phyloP scores from a whole-genome alignment of 1,140 invertebrate genomes.

The Aethina tumida region DNA sequence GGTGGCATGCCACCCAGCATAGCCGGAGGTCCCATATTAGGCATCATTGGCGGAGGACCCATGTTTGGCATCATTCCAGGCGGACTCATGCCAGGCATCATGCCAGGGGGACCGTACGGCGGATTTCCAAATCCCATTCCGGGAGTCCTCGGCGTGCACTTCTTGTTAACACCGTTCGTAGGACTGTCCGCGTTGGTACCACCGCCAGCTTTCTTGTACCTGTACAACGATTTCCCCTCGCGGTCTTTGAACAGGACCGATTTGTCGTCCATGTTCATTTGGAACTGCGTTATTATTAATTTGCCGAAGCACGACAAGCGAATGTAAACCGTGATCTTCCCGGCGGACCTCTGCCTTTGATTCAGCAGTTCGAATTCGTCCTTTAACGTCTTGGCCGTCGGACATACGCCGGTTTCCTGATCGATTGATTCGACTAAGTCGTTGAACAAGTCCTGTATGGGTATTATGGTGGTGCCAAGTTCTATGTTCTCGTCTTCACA shows the following conservation, averaged over 20 bases:
- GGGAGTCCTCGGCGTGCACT: too few relatives aligned
- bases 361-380: slow-evolving; percentile 44
- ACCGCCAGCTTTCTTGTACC: slow-evolving; percentile 27
- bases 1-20: not conserved
- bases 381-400: slow-evolving; percentile 41
- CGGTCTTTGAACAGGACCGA: slow-evolving; percentile 34
- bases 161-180: too few relatives aligned
- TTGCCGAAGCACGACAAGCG: slow-evolving; percentile 54
- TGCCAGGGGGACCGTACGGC: too few relatives aligned
- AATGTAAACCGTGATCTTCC: slow-evolving; percentile 44
- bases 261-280: slow-evolving; percentile 38
- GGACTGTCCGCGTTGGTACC: slow-evolving; percentile 11
- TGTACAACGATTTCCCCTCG: slow-evolving; percentile 32
- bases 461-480: slow-evolving; percentile 28
- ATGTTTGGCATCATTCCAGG: too few relatives aligned
- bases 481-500: slow-evolving; percentile 29
- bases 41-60: too few relatives aligned
- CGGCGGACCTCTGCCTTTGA: slow-evolving; percentile 37
- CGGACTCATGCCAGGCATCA: too few relatives aligned
- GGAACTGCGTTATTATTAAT: slow-evolving; percentile 54
- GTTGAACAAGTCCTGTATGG: slow-evolving; percentile 28
- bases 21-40: too few relatives aligned
- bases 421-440: slow-evolving; percentile 26
- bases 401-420: slow-evolving; percentile 14
- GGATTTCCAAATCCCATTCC: too few relatives aligned